Evolutionary conservation across 2,113 vertebrate species (phyloP).

Genomic region (Pseudorasbora parva): DNA sequence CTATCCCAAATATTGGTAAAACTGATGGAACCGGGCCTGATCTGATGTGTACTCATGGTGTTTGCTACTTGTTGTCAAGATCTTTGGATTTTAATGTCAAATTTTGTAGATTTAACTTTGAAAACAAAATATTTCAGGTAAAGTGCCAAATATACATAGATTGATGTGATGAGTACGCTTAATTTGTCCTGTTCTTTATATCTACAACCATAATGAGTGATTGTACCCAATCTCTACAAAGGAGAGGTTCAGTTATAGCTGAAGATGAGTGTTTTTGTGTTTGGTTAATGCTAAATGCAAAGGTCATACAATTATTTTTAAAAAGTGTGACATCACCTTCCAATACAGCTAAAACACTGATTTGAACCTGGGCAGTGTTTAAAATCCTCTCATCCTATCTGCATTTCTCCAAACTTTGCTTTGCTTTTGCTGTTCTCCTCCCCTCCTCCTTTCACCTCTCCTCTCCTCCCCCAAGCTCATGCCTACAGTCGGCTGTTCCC

Average conservation of each 20-base stretch:
- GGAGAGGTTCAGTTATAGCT: neutral
- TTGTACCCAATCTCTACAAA: neutral
- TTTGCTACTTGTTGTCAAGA: neutral
- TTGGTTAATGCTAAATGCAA: neutral
- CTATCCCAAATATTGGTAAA: no score
- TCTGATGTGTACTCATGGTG: neutral
- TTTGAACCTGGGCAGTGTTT: neutral
- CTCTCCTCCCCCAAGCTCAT: neutral
- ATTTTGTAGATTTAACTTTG: neutral
- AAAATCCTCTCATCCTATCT: neutral
- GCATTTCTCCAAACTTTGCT: neutral
- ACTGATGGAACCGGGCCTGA: no score
- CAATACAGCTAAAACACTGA: neutral
- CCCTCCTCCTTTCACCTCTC: neutral
- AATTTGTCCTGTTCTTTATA: neutral
- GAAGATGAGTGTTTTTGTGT: neutral
- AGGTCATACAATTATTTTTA: neutral
- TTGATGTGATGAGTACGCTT: neutral
- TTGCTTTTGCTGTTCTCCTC: neutral
- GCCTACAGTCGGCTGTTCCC: constrained; percentile 4
- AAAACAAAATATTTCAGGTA: neutral
- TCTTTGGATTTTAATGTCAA: neutral
- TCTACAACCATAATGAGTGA: neutral
- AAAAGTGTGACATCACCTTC: neutral
- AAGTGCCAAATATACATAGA: neutral